These are phyloP conservation scores for Phallusia fumigata DNA, from an alignment of 23 tunicate genomes.

Conservation along the genomic window DNA sequence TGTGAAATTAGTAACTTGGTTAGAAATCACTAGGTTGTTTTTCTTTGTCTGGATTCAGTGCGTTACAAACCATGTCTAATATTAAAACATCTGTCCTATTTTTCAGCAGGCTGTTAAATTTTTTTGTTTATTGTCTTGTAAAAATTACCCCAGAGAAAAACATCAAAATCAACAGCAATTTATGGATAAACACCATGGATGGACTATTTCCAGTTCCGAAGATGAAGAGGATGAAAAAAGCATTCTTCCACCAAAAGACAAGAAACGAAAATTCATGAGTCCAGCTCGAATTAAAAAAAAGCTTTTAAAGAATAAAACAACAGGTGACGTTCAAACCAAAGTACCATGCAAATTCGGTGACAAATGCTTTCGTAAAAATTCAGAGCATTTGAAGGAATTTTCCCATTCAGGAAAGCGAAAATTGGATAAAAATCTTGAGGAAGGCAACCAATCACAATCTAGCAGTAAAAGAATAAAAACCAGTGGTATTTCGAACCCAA, in stretches of 20 bases:
- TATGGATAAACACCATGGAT: conserved; percentile 19
- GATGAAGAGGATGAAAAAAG: conserved; percentile 45
- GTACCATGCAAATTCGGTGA: conserved; percentile 38
- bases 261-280: conserved; percentile 21
- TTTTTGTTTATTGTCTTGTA: too few species aligned
- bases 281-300: conserved; percentile 38
- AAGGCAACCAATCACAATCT: neutral
- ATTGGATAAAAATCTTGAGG: neutral
- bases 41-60: too few species aligned
- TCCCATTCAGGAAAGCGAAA: conserved; percentile 29
- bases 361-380: conserved; percentile 66
- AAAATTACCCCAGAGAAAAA: too few species aligned
- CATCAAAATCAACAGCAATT: neutral
- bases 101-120: too few species aligned
- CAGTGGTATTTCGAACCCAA: neutral
- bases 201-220: conserved; percentile 64
- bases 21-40: too few species aligned
- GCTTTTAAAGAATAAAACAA: neutral
- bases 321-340: neutral
- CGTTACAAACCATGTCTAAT: too few species aligned
- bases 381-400: conserved; percentile 55
- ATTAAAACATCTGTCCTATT: too few species aligned
- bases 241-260: conserved; percentile 22
- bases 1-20: too few species aligned
- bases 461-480: neutral